phyloP scores from a whole-genome alignment of 2,797 vertebrate species.

The Anguilla marmorata region DNA sequence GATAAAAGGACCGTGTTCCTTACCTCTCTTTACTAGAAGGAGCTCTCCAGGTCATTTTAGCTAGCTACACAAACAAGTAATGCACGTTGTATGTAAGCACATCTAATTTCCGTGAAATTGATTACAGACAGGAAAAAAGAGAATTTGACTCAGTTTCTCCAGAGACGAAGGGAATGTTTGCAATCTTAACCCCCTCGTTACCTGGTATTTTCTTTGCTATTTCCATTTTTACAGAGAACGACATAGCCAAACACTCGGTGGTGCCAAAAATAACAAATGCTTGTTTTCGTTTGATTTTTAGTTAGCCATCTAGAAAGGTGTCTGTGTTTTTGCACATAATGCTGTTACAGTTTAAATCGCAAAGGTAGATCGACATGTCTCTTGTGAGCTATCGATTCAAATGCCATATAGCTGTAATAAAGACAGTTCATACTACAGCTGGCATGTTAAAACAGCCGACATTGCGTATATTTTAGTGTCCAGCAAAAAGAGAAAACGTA shows the following conservation, averaged over 20 bases:
- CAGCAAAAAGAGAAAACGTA: not conserved
- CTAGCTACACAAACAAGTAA: not conserved
- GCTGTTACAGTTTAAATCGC: not conserved
- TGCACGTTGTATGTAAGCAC: not conserved
- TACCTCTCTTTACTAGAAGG: not conserved
- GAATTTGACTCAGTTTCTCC: conserved; percentile 33
- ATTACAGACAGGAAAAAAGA: conserved; percentile 32
- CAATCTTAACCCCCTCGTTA: conserved; percentile 34
- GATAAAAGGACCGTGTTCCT: not conserved
- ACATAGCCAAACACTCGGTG: not conserved
- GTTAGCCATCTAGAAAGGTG: not conserved
- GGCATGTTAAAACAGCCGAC: not conserved
- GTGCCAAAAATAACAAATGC: not conserved
- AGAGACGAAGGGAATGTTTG: conserved; percentile 35
- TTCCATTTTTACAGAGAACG: conserved; percentile 34
- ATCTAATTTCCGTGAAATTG: conserved; percentile 23
- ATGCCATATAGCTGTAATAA: not conserved
- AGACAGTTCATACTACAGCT: not conserved
- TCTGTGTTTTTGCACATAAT: not conserved
- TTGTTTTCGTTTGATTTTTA: not conserved
- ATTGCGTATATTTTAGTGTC: not conserved
- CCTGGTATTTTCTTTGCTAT: not conserved
- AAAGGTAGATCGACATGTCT: not conserved
- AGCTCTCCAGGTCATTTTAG: not conserved
- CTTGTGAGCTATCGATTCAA: not conserved